Evolutionary conservation across 2,113 vertebrate genomes (phyloP), one percentile per base, ranked within the genome.

Genomic region (Austrofundulus limnaeus): DNA sequence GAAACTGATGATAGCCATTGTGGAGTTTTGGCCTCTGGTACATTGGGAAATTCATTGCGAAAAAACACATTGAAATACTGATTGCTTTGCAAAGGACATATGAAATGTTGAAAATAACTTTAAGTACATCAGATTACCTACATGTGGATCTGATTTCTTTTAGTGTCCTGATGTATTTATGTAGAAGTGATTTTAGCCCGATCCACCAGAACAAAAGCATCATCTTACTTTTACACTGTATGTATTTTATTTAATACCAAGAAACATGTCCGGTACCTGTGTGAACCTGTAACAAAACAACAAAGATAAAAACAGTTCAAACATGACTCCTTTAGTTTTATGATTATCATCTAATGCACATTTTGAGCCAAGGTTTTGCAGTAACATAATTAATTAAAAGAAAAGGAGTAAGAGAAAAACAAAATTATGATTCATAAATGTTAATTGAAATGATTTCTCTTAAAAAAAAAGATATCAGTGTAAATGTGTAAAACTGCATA

Each of bases 401-500:
- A 50, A 50, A 19, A 16, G 16, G 7, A 12, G 10, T 7, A 12
- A 16, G 3, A 3, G 2, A 2, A 45, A 1, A 28, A 8, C 25
- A 24, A 62, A 21, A 15, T 54, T 28, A 53, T 31, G 5, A 66
- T 46, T 37, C 46, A 46, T 1, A 1, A 8, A 41, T 47, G 47
- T n/a, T 34, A 20, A 17, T n/a, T n/a, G 10, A 25, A 37, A 17
- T 20, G 7, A 59, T 31, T 34, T 34, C 6, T 34, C 9, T 5
- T 24, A 31, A 72, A 50, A 19, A 19, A 8, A 16, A 62, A 24
- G 47, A 25, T 49, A 14, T 21, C 51, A 57, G n/a, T 25, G 31
- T 24, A 61, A 66, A 59, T 43, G 50, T 51, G 5, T 5, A 15
- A 80, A 81, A 73, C 61, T 75, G 59, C 46, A 6, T 0, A 13